Conservation (phyloP, 2,113 vertebrate genomes). For the Polypterus senegalus region DNA sequence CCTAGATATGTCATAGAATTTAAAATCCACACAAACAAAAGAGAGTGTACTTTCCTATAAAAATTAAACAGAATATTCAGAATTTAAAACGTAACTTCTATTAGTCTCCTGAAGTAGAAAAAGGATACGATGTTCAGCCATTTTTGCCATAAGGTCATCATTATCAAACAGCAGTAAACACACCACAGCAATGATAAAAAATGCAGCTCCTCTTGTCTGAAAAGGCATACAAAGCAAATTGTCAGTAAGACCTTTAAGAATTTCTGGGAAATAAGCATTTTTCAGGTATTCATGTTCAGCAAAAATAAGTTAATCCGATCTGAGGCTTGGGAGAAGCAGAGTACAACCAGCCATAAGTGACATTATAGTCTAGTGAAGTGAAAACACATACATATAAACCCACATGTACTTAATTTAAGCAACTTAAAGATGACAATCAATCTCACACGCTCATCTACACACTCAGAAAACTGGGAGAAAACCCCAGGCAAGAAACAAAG, state of each 20-base stretch:
- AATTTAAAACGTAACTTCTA: neutral
- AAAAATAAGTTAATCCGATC: no score
- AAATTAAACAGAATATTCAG: neutral
- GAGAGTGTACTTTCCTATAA: neutral
- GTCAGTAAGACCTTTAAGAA: neutral
- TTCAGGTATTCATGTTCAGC: neutral
- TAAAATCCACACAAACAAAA: neutral
- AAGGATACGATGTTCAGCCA: slow-evolving; percentile 98
- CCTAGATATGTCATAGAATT: no score
- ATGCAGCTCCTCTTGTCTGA: slow-evolving; percentile 85
- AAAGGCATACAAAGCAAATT: neutral
- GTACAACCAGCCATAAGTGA: no score
- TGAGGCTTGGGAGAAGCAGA: no score
- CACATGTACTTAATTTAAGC: no score
- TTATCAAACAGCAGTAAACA: slow-evolving; percentile 95
- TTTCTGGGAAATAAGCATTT: neutral
- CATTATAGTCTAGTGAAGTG: no score
- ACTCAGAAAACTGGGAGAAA: no score
- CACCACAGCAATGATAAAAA: slow-evolving; percentile 92
- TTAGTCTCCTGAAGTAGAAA: slow-evolving; percentile 5
- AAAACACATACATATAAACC: no score
- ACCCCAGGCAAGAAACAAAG: no score
- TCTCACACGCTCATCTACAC: no score
- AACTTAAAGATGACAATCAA: no score
- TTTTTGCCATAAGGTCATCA: slow-evolving; percentile 96